A percentile compares a stretch with the other conserved stretches of the same genome.
Evolutionary conservation across 2,888 invertebrate genomes (phyloP).

Genomic region (Synergus laeviventris): DNA sequence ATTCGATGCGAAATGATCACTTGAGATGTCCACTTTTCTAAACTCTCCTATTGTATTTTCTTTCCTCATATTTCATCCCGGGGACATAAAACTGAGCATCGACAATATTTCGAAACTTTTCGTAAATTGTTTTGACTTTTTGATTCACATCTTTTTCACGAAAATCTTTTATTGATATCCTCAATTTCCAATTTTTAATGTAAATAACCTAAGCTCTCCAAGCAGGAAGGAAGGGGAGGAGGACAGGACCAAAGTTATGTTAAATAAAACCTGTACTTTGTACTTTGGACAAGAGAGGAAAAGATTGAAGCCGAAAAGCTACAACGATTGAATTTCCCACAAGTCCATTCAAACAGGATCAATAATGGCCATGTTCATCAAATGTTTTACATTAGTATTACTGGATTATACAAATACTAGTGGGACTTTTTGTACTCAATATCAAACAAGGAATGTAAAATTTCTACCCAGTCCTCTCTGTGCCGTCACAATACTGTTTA

Average conservation of each 20-base stretch:
- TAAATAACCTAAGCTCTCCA: conserved; percentile 64
- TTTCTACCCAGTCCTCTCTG: conserved; percentile 18
- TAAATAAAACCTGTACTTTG: conserved; percentile 57
- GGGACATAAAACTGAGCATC: conserved; percentile 54
- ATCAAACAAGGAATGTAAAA: background rate
- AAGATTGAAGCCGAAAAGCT: conserved; percentile 42
- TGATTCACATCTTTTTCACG: background rate
- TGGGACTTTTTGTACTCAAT: background rate
- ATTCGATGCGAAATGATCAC: background rate
- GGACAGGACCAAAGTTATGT: conserved; percentile 66
- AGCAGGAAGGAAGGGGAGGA: conserved; percentile 68
- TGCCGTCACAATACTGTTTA: background rate
- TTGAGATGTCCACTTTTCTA: conserved; percentile 35
- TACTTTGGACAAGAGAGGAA: conserved; percentile 43
- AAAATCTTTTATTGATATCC: conserved; percentile 50
- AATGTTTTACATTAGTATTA: background rate
- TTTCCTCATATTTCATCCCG: conserved; percentile 63
- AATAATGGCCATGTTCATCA: background rate
- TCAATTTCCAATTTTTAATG: conserved; percentile 42
- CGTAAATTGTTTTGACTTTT: conserved; percentile 1
- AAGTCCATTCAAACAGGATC: background rate
- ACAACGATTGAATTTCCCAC: background rate
- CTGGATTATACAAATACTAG: background rate
- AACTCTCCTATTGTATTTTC: conserved; percentile 62
- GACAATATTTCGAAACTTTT: conserved; percentile 32